A percentile compares a stretch with the other conserved stretches of the same genome.
These are phyloP conservation scores for Orchesellides sinensis DNA, from an alignment of 2,888 invertebrate genomes.

Conservation along the genomic window DNA sequence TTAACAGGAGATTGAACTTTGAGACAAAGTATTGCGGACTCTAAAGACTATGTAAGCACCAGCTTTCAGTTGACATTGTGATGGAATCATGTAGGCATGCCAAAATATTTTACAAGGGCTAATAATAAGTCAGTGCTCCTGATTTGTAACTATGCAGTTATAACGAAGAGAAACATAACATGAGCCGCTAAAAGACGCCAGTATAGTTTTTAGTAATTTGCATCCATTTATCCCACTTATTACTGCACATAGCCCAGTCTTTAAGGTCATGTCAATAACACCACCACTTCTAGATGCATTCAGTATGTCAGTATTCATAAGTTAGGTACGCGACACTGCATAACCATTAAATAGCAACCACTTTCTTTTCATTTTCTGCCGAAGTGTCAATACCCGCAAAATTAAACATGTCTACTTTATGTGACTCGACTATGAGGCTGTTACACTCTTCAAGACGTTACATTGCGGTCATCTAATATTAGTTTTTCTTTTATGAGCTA, in stretches of 20 bases:
- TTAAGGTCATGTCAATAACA: slow-evolving; percentile 27
- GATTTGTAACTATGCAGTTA: no score
- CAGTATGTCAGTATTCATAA: no score
- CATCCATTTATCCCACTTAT: background rate
- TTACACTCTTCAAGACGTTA: no score
- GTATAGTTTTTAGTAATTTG: background rate
- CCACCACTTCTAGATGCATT: background rate
- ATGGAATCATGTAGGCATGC: no score
- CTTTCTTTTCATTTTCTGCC: slow-evolving; percentile 45
- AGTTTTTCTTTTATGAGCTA: no score
- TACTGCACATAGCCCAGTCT: background rate
- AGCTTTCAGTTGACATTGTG: no score
- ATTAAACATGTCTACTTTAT: background rate
- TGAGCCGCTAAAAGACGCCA: background rate
- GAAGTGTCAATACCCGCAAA: slow-evolving; percentile 35
- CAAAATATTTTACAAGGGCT: no score
- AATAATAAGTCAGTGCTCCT: no score
- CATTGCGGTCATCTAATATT: no score
- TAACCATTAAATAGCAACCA: background rate
- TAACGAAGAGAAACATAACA: no score
- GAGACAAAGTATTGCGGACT: background rate
- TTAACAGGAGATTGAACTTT: background rate
- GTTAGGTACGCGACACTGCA: background rate
- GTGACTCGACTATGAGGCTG: no score
- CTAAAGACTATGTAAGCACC: no score